Evolutionary conservation across 2,113 vertebrate species (phyloP).

Genomic region (Brienomyrus brachyistius): DNA sequence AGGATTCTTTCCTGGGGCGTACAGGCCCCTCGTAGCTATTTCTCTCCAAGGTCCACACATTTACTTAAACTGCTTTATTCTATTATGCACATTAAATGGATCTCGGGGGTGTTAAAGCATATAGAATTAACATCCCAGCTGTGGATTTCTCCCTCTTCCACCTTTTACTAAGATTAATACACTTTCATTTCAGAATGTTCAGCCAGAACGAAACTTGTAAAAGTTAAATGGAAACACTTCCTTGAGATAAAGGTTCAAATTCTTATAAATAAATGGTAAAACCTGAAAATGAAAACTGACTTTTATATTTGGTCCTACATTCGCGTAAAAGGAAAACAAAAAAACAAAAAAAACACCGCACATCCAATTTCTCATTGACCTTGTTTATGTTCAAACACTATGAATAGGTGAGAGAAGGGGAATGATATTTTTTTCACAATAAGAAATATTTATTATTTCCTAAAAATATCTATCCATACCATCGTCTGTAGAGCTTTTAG

Average conservation of each 20-base stretch:
- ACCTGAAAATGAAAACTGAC: neutral
- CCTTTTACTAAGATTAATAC: neutral
- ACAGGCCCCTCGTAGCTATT: neutral
- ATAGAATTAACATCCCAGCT: slow-evolving; percentile 23
- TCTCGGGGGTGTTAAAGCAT: slow-evolving; percentile 29
- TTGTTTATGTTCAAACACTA: neutral
- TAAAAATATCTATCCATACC: neutral
- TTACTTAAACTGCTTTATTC: slow-evolving; percentile 30
- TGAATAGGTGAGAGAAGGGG: neutral
- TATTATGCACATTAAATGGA: slow-evolving; percentile 27
- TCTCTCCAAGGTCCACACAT: slow-evolving; percentile 24
- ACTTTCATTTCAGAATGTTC: neutral
- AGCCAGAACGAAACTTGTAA: neutral
- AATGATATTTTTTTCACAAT: neutral
- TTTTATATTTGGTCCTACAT: neutral
- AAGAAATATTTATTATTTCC: neutral
- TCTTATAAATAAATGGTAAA: neutral
- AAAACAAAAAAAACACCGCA: neutral
- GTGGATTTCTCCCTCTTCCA: neutral
- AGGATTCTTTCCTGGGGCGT: neutral
- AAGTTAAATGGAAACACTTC: neutral
- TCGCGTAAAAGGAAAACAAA: neutral
- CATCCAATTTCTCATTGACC: neutral
- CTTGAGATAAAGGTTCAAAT: neutral
- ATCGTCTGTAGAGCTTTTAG: neutral